Conservation (phyloP, 1,140 invertebrate genomes). For the Patella vulgata region DNA sequence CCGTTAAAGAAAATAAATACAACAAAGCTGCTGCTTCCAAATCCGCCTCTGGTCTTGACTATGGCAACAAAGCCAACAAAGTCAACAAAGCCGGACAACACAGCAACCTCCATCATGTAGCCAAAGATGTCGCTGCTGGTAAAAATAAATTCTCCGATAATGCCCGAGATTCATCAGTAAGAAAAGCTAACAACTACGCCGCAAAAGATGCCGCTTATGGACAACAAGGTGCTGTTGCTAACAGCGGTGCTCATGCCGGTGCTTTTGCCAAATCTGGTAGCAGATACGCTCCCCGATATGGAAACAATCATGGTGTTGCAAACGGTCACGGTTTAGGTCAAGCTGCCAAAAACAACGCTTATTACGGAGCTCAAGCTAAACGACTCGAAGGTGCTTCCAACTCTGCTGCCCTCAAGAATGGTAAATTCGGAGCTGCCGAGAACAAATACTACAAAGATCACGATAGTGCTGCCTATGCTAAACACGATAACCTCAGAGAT, state of each 20-base stretch:
- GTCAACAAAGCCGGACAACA: background rate
- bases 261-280: background rate
- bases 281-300: no score
- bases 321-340: background rate
- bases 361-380: no score
- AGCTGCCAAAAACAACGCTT: background rate
- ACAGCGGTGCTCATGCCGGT: background rate
- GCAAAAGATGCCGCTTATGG: background rate
- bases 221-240: background rate
- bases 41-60: background rate
- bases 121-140: background rate
- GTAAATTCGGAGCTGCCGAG: no score
- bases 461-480: no score
- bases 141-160: conserved; percentile 5
- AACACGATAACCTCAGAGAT: no score
- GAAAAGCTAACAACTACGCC: conserved; percentile 6
- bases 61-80: background rate
- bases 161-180: background rate
- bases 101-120: conserved; percentile 4
- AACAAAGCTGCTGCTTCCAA: background rate
- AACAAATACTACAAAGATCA: no score
- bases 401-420: no score
- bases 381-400: no score
- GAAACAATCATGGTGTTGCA: background rate
- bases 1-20: conserved; percentile 10